Percentiles rank a stretch among this genome's conserved stretches.
These are phyloP conservation scores for Himalopsyche tibetana DNA, from an alignment of 2,888 invertebrate genomes.

Conservation along the genomic window DNA sequence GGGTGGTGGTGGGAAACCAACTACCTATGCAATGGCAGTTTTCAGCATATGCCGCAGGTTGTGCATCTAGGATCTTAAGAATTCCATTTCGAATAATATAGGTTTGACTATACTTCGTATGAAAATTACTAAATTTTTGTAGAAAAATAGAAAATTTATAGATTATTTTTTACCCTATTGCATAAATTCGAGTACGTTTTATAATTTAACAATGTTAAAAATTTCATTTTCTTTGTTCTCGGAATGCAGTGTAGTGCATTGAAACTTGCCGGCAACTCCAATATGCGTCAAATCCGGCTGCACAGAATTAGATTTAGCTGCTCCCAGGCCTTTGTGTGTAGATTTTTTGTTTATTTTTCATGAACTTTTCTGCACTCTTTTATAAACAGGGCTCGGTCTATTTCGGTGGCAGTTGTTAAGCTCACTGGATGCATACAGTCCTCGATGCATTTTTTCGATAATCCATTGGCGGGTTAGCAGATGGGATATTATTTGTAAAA, in stretches of 20 bases:
- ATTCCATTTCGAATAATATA: no score
- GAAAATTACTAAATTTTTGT: no score
- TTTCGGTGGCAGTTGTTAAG: conserved; percentile 36
- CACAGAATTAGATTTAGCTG: conserved; percentile 24
- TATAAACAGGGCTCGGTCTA: conserved; percentile 41
- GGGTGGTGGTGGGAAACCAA: no score
- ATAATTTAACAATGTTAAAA: neutral
- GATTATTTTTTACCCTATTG: no score
- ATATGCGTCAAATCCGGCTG: conserved; percentile 37
- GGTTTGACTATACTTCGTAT: no score
- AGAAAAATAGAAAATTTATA: no score
- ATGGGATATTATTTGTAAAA: neutral
- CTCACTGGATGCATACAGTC: conserved; percentile 7
- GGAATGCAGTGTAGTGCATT: conserved; percentile 21
- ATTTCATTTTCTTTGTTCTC: conserved; percentile 2
- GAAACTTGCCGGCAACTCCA: conserved; percentile 35
- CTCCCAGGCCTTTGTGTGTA: conserved; percentile 39
- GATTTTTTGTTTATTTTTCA: conserved; percentile 38
- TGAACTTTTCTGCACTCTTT: conserved; percentile 43
- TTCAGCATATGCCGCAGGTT: no score
- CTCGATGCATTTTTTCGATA: conserved; percentile 24
- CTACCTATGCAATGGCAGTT: no score
- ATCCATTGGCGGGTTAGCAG: conserved; percentile 1
- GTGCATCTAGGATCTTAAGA: no score
- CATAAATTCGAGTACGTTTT: no score